Conservation (phyloP, 1,140 invertebrate species). For the Drosophila trapezifrons region DNA sequence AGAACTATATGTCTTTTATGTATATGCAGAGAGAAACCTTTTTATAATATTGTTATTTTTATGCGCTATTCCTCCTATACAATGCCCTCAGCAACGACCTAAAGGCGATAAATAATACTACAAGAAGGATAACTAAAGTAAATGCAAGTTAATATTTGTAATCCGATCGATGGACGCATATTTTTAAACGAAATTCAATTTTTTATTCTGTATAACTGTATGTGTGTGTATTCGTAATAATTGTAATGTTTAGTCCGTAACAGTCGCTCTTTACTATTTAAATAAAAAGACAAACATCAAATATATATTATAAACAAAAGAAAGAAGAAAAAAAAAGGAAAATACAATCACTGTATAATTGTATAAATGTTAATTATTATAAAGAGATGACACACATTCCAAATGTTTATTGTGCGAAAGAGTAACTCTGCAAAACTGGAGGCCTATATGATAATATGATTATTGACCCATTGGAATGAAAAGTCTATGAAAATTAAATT, state of each 20-base stretch:
- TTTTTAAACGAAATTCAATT: conserved; percentile 50
- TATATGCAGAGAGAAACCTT: conserved; percentile 58
- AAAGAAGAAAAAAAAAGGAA: conserved; percentile 18
- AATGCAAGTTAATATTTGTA: conserved; percentile 58
- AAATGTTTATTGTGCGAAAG: conserved; percentile 71
- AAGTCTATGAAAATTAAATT: conserved; percentile 71
- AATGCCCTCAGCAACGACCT: conserved; percentile 32
- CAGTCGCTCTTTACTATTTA: conserved; percentile 71
- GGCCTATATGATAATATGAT: conserved; percentile 53
- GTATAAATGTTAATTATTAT: conserved; percentile 78
- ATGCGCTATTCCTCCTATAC: conserved; percentile 69
- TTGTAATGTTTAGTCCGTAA: conserved; percentile 72
- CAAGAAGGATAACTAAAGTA: conserved; percentile 25
- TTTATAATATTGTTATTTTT: conserved; percentile 80
- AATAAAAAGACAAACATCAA: conserved; percentile 64
- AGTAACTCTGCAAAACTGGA: conserved; percentile 29
- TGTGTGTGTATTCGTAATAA: conserved; percentile 70
- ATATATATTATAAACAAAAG: conserved; percentile 33
- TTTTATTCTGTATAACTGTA: conserved; percentile 72
- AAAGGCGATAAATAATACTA: conserved; percentile 6
- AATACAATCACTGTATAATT: conserved; percentile 73
- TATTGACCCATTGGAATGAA: conserved; percentile 46
- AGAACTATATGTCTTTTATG: conserved; percentile 54
- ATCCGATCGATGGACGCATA: conserved; percentile 59
- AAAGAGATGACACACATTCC: conserved; percentile 62